Evolutionary conservation across 2,888 invertebrate genomes (phyloP).

Genomic region (Tribolium freemani): DNA sequence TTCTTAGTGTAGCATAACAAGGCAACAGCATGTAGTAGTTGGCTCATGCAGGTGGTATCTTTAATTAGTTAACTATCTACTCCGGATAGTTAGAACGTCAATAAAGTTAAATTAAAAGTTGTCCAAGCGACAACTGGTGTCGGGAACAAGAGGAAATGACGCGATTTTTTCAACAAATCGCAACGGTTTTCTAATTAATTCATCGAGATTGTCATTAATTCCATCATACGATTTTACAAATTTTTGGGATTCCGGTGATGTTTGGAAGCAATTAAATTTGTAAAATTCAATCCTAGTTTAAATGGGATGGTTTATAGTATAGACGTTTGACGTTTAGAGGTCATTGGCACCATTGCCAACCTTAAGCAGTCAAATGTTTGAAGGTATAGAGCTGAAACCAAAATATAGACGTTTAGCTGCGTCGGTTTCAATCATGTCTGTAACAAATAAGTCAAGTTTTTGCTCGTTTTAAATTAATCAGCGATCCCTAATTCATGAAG

Average conservation of each 20-base stretch:
- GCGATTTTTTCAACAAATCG: neutral
- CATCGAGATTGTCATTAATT: no score
- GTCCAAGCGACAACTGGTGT: neutral
- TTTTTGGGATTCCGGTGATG: no score
- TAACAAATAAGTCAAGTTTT: constrained; percentile 40
- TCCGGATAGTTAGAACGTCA: neutral
- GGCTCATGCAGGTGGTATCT: neutral
- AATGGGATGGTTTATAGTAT: no score
- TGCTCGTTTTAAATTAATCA: constrained; percentile 36
- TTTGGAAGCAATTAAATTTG: no score
- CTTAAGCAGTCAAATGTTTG: neutral
- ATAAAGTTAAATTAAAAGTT: neutral
- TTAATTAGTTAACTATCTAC: neutral
- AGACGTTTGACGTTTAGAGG: no score
- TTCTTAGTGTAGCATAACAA: neutral
- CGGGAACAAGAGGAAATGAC: neutral
- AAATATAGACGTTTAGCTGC: constrained; percentile 13
- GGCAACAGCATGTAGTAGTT: neutral
- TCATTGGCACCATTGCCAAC: no score
- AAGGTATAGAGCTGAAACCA: neutral
- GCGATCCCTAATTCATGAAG: constrained; percentile 60
- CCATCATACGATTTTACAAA: no score
- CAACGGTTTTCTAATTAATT: no score
- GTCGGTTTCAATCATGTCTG: neutral
- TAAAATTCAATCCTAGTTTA: no score